A percentile compares a stretch with the other conserved stretches of the same genome.
Evolutionary conservation across 2,797 vertebrate species (phyloP).

Genomic region (Diplodus sargus): DNA sequence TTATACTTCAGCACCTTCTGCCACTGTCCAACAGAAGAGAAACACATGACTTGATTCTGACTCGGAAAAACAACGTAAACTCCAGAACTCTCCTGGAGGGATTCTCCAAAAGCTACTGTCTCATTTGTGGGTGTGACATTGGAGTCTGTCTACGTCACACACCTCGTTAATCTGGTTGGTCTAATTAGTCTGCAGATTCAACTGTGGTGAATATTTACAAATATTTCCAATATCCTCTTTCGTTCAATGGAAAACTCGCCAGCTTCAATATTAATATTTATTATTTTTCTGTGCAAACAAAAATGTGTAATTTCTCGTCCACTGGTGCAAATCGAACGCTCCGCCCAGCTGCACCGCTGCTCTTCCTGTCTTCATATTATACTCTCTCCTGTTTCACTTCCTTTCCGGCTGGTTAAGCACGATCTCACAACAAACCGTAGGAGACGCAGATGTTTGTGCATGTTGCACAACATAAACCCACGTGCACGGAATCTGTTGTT

Average conservation of each 20-base stretch:
- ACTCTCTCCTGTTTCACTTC: constrained; percentile 14
- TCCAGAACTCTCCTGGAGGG: no score
- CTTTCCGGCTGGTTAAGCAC: constrained; percentile 41
- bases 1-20: constrained; percentile 5
- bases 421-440: constrained; percentile 32
- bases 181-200: no score
- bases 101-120: no score
- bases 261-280: neutral
- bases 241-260: neutral
- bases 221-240: neutral
- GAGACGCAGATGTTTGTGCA: constrained; percentile 23
- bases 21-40: neutral
- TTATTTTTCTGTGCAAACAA: neutral
- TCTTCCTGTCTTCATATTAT: constrained; percentile 17
- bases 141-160: no score
- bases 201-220: neutral
- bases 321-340: no score
- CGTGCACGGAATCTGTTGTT: constrained; percentile 23
- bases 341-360: neutral
- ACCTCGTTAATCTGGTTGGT: no score
- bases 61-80: neutral
- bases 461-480: constrained; percentile 30
- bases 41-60: neutral
- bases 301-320: neutral
- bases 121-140: no score